Evolutionary conservation across 2,888 invertebrate species (phyloP).

Genomic region (Melieria omissa): DNA sequence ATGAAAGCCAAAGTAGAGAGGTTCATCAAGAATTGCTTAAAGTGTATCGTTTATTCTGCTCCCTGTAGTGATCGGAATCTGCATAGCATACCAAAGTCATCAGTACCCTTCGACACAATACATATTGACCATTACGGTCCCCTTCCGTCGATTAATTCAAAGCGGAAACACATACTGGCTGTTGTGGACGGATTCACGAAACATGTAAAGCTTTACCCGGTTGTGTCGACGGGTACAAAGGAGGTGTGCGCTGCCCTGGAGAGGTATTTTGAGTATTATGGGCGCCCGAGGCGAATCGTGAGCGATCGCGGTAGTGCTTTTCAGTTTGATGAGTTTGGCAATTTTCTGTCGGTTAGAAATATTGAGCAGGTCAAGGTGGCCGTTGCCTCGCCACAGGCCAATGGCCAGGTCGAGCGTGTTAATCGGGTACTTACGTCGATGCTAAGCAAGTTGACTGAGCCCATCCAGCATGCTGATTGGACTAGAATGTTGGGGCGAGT

Average conservation of each 20-base stretch:
- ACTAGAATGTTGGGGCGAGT: slow-evolving; percentile 19
- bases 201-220: slow-evolving; percentile 16
- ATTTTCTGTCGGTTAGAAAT: slow-evolving; percentile 26
- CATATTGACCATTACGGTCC: slow-evolving; percentile 23
- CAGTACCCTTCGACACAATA: not conserved
- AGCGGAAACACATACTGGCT: no score
- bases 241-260: slow-evolving; percentile 6
- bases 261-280: not conserved
- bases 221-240: slow-evolving; percentile 5
- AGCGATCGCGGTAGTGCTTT: slow-evolving; percentile 25
- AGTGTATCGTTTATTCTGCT: slow-evolving; percentile 16
- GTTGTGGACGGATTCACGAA: slow-evolving; percentile 23
- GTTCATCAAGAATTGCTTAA: slow-evolving; percentile 21
- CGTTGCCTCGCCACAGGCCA: slow-evolving; percentile 36
- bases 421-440: slow-evolving; percentile 34
- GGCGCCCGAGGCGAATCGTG: not conserved
- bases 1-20: slow-evolving; percentile 17
- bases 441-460: slow-evolving; percentile 32
- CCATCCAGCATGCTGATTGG: slow-evolving; percentile 34
- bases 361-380: slow-evolving; percentile 36
- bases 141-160: slow-evolving; percentile 11
- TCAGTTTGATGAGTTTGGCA: slow-evolving; percentile 32
- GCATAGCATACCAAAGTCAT: no score
- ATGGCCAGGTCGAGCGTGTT: slow-evolving; percentile 37
- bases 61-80: no score